Evolutionary conservation across 2,888 invertebrate genomes (phyloP), one percentile per base, ranked within the genome.

Genomic region (Caenorhabditis sp.): DNA sequence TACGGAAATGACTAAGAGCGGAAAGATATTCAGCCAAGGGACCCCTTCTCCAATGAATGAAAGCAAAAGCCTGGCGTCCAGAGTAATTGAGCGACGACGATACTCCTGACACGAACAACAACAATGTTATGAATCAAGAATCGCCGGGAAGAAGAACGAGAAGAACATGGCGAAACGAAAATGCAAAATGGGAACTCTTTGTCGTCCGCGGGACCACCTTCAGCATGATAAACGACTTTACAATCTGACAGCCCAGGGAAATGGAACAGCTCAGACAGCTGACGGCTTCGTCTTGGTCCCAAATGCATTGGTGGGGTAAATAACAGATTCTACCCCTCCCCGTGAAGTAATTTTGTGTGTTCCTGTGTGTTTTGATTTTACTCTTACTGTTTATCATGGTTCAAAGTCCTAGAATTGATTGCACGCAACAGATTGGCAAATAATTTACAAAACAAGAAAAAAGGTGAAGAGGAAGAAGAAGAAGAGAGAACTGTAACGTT

Each of bases 191-290:
- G 55, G n/a, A n/a, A n/a, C n/a, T 26, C 32, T 9, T 4, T n/a
- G 28, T 4, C 26, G 28, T 32, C 28, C 26, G n/a, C n/a, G 26
- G 55, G 56, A 28, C 50, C 64, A 64, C 56, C 47, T 47, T 47
- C 72, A 50, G 55, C 65, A 65, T 74, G 74, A 74, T 65, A 47
- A 65, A 74, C 74, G 74, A 74, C 74, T 74, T 74, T 74, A 74
- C 74, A 74, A 74, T 74, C 32, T 24, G 40, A 72, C 62, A 72
- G 62, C 62, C n/a, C 47, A 9, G 47, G 50, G 32, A 35, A 37
- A 51, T n/a, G 20, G n/a, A n/a, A n/a, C n/a, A n/a, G n/a, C n/a
- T 28, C 55, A 62, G 26, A 62, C 71, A 71, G 62, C 71, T 71
- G 71, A 55, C 37, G 32, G 22, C 35, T 60, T 28, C 68, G 60